phyloP scores from a whole-genome alignment of 1,140 invertebrate genomes.

The Magallana ariakensis region DNA sequence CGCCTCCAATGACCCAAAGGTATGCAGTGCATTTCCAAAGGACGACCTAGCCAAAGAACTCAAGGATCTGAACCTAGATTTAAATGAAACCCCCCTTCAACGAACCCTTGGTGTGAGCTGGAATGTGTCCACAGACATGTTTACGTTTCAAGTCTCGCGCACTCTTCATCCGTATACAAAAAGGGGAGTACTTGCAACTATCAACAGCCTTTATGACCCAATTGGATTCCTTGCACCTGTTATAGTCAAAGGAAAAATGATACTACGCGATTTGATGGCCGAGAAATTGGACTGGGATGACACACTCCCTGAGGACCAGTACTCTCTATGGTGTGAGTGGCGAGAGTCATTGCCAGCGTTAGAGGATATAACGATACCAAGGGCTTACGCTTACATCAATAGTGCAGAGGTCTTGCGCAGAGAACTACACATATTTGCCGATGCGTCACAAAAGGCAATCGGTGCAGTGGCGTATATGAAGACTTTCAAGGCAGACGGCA shows the following conservation, averaged over 20 bases:
- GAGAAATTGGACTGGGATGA: conserved; percentile 58
- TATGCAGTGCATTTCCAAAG: conserved; percentile 43
- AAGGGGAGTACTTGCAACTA: conserved; percentile 45
- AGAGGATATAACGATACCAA: conserved; percentile 24
- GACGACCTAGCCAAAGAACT: conserved; percentile 49
- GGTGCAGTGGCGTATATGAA: conserved; percentile 51
- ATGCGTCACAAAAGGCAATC: conserved; percentile 55
- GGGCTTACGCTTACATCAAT: conserved; percentile 41
- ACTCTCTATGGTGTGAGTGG: conserved; percentile 48
- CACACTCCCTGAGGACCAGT: conserved; percentile 28
- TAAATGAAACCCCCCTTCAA: conserved; percentile 47
- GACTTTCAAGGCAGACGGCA: not conserved
- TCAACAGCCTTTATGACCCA: conserved; percentile 49
- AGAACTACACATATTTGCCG: conserved; percentile 53
- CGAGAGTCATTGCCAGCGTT: conserved; percentile 29
- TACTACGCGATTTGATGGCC: conserved; percentile 40
- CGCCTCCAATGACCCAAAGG: conserved; percentile 39
- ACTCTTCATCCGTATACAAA: conserved; percentile 54
- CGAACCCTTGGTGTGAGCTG: conserved; percentile 53
- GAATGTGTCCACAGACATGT: conserved; percentile 54
- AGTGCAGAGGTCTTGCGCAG: conserved; percentile 75
- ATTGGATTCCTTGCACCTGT: conserved; percentile 58
- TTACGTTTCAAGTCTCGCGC: conserved; percentile 43
- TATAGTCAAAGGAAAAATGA: conserved; percentile 52
- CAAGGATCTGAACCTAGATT: conserved; percentile 45